These are phyloP conservation scores for Oncorhynchus masou DNA, from an alignment of 2,113 vertebrate species.

Conservation along the genomic window DNA sequence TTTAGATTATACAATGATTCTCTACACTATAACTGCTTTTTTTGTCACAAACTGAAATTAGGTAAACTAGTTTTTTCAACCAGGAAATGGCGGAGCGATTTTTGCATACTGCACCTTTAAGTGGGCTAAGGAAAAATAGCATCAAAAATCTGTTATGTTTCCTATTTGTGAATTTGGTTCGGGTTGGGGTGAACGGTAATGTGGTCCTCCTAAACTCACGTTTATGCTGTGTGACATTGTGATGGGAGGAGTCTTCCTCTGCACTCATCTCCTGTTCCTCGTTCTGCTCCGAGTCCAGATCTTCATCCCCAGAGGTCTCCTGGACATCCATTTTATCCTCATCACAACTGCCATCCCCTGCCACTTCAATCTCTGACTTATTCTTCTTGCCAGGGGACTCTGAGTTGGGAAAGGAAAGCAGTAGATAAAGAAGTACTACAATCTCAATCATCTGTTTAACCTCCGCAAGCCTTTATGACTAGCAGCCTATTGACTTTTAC, in stretches of 20 bases:
- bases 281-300: constrained; percentile 14
- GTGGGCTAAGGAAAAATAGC: not conserved
- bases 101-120: not conserved
- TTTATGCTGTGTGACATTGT: not conserved
- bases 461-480: not conserved
- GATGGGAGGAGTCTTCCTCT: not conserved
- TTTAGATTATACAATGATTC: too few species aligned
- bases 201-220: not conserved
- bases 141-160: not conserved
- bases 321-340: constrained; percentile 45
- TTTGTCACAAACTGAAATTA: too few species aligned
- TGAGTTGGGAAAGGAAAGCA: constrained; percentile 19
- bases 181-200: not conserved
- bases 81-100: too few species aligned
- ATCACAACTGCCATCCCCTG: not conserved
- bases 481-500: constrained; percentile 17
- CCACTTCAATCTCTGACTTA: constrained; percentile 1
- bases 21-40: too few species aligned
- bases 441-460: not conserved
- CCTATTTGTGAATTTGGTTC: not conserved
- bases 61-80: too few species aligned
- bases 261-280: constrained; percentile 30
- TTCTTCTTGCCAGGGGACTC: constrained; percentile 49
- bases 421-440: not conserved
- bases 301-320: constrained; percentile 21